Conservation (phyloP, 2,888 invertebrate species). For the Taenaris catops region DNA sequence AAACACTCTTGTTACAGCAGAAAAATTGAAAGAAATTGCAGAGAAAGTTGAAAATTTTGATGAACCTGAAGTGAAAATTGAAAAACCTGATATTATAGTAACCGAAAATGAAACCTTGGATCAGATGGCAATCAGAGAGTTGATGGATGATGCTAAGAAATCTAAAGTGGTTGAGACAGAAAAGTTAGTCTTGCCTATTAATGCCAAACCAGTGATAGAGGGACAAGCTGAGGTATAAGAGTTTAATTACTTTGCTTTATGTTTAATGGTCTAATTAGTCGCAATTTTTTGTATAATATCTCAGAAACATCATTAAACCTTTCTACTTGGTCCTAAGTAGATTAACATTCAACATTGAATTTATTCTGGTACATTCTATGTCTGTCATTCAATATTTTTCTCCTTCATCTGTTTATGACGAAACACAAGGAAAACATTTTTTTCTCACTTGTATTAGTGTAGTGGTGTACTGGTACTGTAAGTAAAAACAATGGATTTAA, state of each 20-base stretch:
- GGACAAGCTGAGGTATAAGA: conserved; percentile 81
- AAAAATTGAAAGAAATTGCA: conserved; percentile 67
- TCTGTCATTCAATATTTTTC: background rate
- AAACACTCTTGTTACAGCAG: conserved; percentile 72
- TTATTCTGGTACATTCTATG: background rate
- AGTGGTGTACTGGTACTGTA: too few relatives aligned
- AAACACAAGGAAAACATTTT: too few relatives aligned
- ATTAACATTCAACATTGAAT: background rate
- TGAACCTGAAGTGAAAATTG: conserved; percentile 56
- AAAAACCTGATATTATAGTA: conserved; percentile 21
- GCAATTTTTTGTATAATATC: too few relatives aligned
- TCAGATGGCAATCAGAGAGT: conserved; percentile 86
- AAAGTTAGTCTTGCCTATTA: conserved; percentile 76
- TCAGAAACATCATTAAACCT: too few relatives aligned
- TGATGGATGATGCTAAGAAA: conserved; percentile 80
- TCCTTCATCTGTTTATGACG: too few relatives aligned
- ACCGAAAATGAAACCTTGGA: conserved; percentile 69
- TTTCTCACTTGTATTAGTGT: too few relatives aligned
- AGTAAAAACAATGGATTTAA: too few relatives aligned
- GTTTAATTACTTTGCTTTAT: too few relatives aligned
- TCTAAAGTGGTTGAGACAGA: conserved; percentile 47
- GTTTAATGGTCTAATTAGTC: too few relatives aligned
- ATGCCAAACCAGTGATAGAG: conserved; percentile 72
- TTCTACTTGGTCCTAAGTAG: too few relatives aligned
- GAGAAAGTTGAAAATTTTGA: conserved; percentile 73